Base-by-base conservation (phyloP, 1,140 invertebrate genomes). In the Macrobrachium rosenbergii region DNA sequence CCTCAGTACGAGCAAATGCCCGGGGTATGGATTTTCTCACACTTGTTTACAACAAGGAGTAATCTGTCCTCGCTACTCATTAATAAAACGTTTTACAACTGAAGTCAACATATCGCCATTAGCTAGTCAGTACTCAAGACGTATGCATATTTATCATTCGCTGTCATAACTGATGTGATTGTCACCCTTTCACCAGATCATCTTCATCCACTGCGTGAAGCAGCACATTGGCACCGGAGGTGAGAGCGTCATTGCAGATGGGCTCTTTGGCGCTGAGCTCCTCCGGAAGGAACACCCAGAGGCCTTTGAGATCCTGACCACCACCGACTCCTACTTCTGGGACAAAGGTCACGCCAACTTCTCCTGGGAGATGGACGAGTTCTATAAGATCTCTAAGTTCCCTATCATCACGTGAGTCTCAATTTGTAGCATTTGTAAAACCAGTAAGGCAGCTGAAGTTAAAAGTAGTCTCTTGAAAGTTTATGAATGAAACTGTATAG, bases 1-100 rank as follows among this genome's bases (percentile, higher is more conserved):
- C 95, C 95, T 2, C 95, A 95, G 90, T 95, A 95, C 90, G 94
- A 95, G 89, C 95, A 95, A 90, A 94, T 94, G 87, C 95, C 95
- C 0, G 94, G 95, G 82, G 94, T 94, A 91, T 90, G 91, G 90
- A 12, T 60, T 16, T 60, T n/a, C 21, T 16, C 23, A 2, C 12
- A 11, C 23, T 17, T 14, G 21, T 12, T 43, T 23, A 37, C 12
- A n/a, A n/a, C n/a, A n/a, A n/a, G n/a, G n/a, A 1, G 23, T 73
- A n/a, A 17, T 43, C 23, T 17, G 12, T 5, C 12, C 14, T 52
- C 10, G 5, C 64, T 67, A 67, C 64, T n/a, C 19, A 17, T 52
- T 52, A n/a, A n/a, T n/a, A n/a, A n/a, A n/a, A n/a, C n/a, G n/a
- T n/a, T n/a, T n/a, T n/a, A n/a, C n/a, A n/a, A n/a, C n/a, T n/a